phyloP scores from a whole-genome alignment of 2,888 invertebrate species.

The Lepidonotus clava region DNA sequence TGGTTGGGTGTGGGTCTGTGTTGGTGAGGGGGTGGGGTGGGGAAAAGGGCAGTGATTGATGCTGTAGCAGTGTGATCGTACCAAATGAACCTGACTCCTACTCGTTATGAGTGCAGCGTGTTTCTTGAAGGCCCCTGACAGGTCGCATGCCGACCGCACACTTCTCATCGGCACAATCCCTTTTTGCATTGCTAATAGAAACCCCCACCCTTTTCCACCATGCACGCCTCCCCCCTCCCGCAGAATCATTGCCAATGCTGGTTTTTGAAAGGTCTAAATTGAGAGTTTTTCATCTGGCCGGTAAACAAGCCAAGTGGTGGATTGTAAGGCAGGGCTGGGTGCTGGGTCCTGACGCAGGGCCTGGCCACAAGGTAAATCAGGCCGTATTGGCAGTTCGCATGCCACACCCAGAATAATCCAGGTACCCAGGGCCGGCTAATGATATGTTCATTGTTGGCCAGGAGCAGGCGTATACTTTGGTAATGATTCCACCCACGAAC shows the following conservation, averaged over 20 bases:
- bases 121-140: not conserved
- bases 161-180: not conserved
- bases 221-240: no score
- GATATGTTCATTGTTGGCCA: constrained; percentile 9
- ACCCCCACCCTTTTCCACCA: no score
- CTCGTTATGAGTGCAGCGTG: constrained; percentile 30
- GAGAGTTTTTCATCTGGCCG: constrained; percentile 31
- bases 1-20: not conserved
- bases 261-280: constrained; percentile 42
- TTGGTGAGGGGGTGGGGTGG: not conserved
- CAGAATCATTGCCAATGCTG: constrained; percentile 6
- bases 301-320: constrained; percentile 25
- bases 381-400: constrained; percentile 20
- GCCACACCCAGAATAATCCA: not conserved
- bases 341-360: not conserved
- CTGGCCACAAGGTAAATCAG: not conserved
- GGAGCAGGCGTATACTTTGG: constrained; percentile 5
- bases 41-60: not conserved
- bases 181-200: constrained; percentile 46
- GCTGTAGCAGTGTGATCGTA: not conserved
- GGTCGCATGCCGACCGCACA: constrained; percentile 19
- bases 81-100: constrained; percentile 37
- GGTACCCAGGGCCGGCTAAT: not conserved
- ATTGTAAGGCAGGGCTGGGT: not conserved
- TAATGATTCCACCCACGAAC: constrained; percentile 16